Conservation (phyloP, 2,113 vertebrate genomes). For the Rhabdomys dilectus region DNA sequence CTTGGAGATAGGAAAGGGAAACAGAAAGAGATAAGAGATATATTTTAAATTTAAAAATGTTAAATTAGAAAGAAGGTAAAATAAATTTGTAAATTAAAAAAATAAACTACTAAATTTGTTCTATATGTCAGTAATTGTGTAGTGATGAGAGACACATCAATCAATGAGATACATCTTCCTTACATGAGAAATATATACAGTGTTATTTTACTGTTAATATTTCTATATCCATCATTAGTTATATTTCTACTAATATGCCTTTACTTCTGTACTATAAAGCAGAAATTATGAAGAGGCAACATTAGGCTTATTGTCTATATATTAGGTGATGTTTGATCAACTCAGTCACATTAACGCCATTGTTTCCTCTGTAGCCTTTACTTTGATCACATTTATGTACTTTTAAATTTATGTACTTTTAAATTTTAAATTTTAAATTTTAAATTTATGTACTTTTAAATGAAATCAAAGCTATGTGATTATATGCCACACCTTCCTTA, state of each 20-base stretch:
- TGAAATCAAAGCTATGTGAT: background rate
- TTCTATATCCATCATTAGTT: background rate
- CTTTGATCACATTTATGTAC: background rate
- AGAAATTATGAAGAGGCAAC: background rate
- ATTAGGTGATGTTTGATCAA: background rate
- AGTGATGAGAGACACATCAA: background rate
- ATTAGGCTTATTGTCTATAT: background rate
- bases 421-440: no score
- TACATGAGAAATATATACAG: background rate
- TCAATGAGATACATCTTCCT: background rate
- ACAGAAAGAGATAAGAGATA: background rate
- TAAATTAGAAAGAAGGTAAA: background rate
- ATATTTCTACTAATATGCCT: background rate
- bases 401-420: background rate
- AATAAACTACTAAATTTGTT: background rate
- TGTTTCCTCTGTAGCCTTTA: no score
- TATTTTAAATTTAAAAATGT: background rate
- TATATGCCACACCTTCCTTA: background rate
- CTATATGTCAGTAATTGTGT: background rate
- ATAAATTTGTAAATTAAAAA: background rate
- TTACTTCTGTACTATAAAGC: background rate
- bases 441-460: slow-evolving; percentile 1
- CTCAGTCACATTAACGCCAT: background rate
- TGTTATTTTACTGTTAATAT: background rate
- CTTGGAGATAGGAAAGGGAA: background rate